Evolutionary conservation across 2,888 invertebrate species (phyloP).

Genomic region (Phymatocera aterrima): DNA sequence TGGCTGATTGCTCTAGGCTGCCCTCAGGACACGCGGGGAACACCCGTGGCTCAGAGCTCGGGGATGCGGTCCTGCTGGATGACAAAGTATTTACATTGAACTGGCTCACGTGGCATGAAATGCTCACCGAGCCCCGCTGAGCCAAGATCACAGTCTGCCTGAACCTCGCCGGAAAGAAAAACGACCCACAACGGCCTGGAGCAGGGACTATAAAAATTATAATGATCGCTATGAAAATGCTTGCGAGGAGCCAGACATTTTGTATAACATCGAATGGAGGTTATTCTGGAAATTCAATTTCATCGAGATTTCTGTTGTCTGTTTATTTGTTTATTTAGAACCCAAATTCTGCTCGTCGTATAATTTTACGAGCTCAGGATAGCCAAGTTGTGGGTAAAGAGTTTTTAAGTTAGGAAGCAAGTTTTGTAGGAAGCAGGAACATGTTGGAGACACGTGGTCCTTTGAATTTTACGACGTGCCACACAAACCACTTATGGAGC

Average conservation of each 20-base stretch:
- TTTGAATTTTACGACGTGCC: constrained; percentile 21
- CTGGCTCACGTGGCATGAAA: constrained; percentile 47
- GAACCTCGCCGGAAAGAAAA: background rate
- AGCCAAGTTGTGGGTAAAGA: background rate
- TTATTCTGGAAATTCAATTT: constrained; percentile 3
- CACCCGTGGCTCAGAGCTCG: constrained; percentile 26
- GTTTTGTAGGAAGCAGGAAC: constrained; percentile 39
- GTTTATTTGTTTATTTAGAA: background rate
- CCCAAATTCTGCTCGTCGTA: background rate
- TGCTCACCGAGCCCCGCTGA: constrained; percentile 41
- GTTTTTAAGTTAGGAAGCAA: constrained; percentile 10
- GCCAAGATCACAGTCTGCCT: constrained; percentile 22
- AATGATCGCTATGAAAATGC: constrained; percentile 11
- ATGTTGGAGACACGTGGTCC: constrained; percentile 48
- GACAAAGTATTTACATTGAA: constrained; percentile 49
- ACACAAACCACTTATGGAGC: constrained; percentile 17
- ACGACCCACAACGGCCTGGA: background rate
- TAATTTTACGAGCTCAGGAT: constrained; percentile 10
- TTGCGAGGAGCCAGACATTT: background rate
- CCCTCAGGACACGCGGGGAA: constrained; percentile 25
- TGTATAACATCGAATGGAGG: background rate
- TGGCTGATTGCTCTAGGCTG: constrained; percentile 41
- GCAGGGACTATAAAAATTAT: background rate
- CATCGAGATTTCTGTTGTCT: background rate
- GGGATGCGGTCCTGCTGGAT: constrained; percentile 37